Conservation (phyloP, 2,797 vertebrate species). For the Gambusia yucatana region DNA sequence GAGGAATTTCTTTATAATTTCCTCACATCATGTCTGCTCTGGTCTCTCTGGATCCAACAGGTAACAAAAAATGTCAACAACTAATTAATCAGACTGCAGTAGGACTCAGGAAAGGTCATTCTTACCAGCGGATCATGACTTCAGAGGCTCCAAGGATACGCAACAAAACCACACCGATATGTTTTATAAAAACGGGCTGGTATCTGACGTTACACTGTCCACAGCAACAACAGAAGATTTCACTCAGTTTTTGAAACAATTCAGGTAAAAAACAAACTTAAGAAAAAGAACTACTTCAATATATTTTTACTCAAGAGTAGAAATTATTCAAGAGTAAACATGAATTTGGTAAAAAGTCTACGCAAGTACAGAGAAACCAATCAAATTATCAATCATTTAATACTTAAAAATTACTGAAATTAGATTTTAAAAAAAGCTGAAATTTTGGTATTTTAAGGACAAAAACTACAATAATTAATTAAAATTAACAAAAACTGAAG, state of each 20-base stretch:
- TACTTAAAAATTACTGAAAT: too few species aligned
- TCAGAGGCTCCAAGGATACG: conserved; percentile 26
- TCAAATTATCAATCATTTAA: too few species aligned
- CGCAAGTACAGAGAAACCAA: too few species aligned
- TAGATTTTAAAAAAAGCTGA: too few species aligned
- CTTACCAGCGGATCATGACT: conserved; percentile 39
- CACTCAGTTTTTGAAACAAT: background rate
- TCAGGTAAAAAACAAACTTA: too few species aligned
- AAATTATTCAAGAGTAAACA: too few species aligned
- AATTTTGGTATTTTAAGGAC: too few species aligned
- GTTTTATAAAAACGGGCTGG: conserved; percentile 15
- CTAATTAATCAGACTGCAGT: conserved; percentile 64
- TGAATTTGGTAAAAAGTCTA: too few species aligned
- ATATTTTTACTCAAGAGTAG: too few species aligned
- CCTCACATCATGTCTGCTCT: conserved; percentile 50
- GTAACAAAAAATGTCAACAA: conserved; percentile 71
- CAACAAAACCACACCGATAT: background rate
- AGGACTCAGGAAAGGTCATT: conserved; percentile 64
- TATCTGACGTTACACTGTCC: background rate
- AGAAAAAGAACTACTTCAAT: too few species aligned
- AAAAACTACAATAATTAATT: too few species aligned
- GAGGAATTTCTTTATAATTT: conserved; percentile 47
- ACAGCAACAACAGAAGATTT: background rate
- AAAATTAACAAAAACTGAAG: too few species aligned
- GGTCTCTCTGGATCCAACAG: conserved; percentile 44